Percentiles rank a stretch among this genome's conserved stretches.
Conservation (phyloP, 1,140 invertebrate species). For the Pollicipes pollicipes region DNA sequence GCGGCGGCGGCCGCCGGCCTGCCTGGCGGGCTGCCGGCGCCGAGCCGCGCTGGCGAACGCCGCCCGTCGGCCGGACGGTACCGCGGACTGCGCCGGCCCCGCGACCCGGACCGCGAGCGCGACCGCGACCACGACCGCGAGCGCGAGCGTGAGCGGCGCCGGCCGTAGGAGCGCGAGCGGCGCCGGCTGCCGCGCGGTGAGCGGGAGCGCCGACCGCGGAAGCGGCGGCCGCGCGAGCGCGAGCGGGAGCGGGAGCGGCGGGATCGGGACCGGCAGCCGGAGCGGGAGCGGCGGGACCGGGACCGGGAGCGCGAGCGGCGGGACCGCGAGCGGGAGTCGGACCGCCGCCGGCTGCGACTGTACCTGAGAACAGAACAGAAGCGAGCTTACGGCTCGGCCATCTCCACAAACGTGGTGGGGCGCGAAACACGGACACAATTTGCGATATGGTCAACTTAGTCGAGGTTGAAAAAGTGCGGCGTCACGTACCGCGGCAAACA, state of each 20-base stretch:
- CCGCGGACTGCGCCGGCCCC: slow-evolving; percentile 17
- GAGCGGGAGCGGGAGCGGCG: slow-evolving; percentile 15
- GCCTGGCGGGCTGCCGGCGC: neutral
- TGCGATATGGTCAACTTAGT: too few relatives aligned
- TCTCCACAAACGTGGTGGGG: too few relatives aligned
- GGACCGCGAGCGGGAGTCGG: slow-evolving; percentile 12
- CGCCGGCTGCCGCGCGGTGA: neutral
- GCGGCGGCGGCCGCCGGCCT: neutral
- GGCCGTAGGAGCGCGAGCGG: neutral
- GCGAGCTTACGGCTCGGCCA: too few relatives aligned
- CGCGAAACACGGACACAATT: too few relatives aligned
- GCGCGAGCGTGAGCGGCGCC: too few relatives aligned
- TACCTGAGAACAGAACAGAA: neutral
- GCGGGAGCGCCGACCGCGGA: slow-evolving; percentile 22
- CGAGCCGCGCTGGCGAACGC: neutral
- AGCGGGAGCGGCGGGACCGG: slow-evolving; percentile 18
- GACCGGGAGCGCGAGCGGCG: slow-evolving; percentile 27
- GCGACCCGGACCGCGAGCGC: slow-evolving; percentile 25
- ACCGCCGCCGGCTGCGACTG: slow-evolving; percentile 14
- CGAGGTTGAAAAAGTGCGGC: too few relatives aligned
- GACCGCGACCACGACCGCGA: neutral
- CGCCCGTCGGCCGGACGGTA: slow-evolving; percentile 6
- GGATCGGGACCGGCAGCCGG: neutral
- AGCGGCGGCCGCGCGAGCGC: slow-evolving; percentile 25
- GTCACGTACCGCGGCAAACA: too few relatives aligned